Conservation (phyloP, 2,113 vertebrate genomes). For the Morone saxatilis region DNA sequence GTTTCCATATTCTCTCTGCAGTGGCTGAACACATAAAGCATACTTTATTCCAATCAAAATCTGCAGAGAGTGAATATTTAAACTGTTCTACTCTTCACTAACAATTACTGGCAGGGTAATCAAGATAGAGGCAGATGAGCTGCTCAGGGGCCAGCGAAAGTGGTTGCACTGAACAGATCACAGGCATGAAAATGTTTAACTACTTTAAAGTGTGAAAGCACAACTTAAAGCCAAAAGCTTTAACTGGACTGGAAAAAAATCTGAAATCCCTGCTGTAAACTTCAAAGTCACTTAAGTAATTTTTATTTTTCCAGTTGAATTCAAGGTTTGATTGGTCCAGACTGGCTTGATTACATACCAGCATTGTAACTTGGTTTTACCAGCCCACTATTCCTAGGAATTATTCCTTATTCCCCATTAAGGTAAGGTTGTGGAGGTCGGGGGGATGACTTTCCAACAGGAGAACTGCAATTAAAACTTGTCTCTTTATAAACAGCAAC, state of each 20-base stretch:
- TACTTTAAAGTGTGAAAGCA: constrained; percentile 16
- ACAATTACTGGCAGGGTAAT: constrained; percentile 40
- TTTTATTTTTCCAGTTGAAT: background rate
- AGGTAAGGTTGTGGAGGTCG: background rate
- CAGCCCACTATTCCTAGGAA: background rate
- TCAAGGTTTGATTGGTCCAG: background rate
- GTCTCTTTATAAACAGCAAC: background rate
- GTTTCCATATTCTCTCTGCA: constrained; percentile 15
- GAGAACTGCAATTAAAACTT: background rate
- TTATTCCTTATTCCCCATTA: no score
- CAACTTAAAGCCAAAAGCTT: background rate
- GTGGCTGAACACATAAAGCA: background rate
- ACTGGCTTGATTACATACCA: background rate
- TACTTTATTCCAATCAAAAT: constrained; percentile 14
- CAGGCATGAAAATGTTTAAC: background rate
- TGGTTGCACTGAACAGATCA: background rate
- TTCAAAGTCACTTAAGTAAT: background rate
- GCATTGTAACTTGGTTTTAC: background rate
- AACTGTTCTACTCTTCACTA: constrained; percentile 13
- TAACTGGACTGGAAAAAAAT: background rate
- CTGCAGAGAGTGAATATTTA: constrained; percentile 6
- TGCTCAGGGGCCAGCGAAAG: constrained; percentile 6
- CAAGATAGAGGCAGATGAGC: constrained; percentile 5
- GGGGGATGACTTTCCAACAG: background rate
- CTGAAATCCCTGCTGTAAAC: background rate